Evolutionary conservation across 1,140 invertebrate genomes (phyloP), one percentile per base, ranked within the genome.

Genomic region (Zeugodacus cucurbitae): DNA sequence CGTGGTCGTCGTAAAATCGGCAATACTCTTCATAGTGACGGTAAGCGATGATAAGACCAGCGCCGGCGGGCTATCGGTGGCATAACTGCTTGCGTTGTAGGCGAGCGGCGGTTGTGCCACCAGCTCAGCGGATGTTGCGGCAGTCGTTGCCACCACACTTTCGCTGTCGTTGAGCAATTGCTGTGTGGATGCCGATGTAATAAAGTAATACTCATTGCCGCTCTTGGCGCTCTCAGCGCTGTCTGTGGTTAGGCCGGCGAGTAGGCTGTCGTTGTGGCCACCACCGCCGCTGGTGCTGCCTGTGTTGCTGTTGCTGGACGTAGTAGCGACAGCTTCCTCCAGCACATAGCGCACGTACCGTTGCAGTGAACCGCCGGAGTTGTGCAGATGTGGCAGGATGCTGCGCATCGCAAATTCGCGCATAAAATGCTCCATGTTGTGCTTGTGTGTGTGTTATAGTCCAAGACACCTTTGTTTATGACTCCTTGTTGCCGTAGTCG

Each of bases 351-450:
- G 86, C n/a, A 59, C 34, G 20, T 22, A 78, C 26, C 29, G 20
- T n/a, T 87, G 17, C 22, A 82, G 1, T 29, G 62, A 17, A 20
- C 48, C 54, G 67, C 87, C 32, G 34, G 82, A 37, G 37, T 34
- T 78, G 85, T 87, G 87, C 58, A 89, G 70, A 58, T 89, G 88
- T 88, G 89, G 89, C 34, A 87, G 87, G 67, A 91, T 85, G 74
- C 89, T 89, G 20, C 89, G 64, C 90, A 89, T 82, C 89, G 90
- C 91, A 92, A 93, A 91, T 67, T 89, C 89, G 87, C 86, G 88
- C n/a, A 87, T 58, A 87, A 89, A 89, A 20, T 88, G 58, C 44
- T 89, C 87, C 88, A 89, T 89, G 37, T 48, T 70, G 54, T 54
- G 32, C 32, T 87, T n/a, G 3, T 67, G 29, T 44, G 57, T 67